Base-by-base conservation (phyloP, 2,113 vertebrate genomes). In the Siphamia tubifer region DNA sequence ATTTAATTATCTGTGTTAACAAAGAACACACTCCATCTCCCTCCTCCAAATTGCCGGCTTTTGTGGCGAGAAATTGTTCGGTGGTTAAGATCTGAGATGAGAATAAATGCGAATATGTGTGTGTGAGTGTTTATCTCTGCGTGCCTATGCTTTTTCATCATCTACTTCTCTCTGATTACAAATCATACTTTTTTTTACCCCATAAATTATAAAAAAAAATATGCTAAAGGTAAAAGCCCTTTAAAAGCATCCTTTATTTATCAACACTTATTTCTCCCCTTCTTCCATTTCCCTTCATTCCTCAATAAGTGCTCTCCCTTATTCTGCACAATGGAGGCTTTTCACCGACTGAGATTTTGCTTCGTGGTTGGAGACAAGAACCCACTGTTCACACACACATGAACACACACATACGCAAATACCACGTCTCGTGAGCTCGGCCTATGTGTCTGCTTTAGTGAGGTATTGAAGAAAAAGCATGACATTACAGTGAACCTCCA, bases 261-360 rank as follows among this genome's bases (percentile, higher is more conserved):
- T 27, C 12, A 27, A 28, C 35, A 60, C 42, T 8, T 56, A 4
- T 54, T 44, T 35, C 8, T 19, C 3, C 12, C 10, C 36, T 20
- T 16, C 13, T 51, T 12, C 17, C 43, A 21, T 38, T 56, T 51
- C 32, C 16, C 44, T 36, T 6, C 61, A 64, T 38, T 71, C 12
- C 30, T 57, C 23, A 35, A 8, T 44, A 65, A 38, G 5, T 15
- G 24, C 51, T 34, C 34, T 68, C 16, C 28, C 11, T 30, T 23
- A 25, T 60, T 61, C 16, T 49, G 43, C 45, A 89, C 86, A 90
- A 89, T 74, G 70, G 36, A 43, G 24, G 42, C 70, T 82, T 86
- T 87, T 89, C 45, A 80, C 47, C 13, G 19, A 36, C 35, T 3
- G 6, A 65, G 67, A 75, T 48, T 74, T 72, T 48, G 11, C 55